Evolutionary conservation across 2,797 vertebrate species (phyloP).

Genomic region (Crenuchus spilurus): DNA sequence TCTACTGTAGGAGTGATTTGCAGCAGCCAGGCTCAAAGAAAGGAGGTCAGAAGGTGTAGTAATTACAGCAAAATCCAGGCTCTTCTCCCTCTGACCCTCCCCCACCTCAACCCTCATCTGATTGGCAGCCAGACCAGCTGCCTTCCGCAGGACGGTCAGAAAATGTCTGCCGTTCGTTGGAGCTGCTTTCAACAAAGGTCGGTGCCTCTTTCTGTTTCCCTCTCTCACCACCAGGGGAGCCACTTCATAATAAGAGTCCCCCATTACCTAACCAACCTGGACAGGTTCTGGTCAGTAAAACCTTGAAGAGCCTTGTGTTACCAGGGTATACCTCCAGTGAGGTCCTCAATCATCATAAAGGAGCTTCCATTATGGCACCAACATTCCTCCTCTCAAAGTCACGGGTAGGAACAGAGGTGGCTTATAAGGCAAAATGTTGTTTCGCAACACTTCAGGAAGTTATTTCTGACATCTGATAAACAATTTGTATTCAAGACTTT

Average conservation of each 20-base stretch:
- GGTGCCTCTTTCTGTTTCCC: slow-evolving; percentile 64
- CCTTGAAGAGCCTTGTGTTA: background rate
- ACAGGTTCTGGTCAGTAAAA: slow-evolving; percentile 37
- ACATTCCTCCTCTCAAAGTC: background rate
- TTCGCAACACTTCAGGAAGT: too few relatives aligned
- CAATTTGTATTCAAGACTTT: too few relatives aligned
- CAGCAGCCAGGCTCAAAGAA: slow-evolving; percentile 54
- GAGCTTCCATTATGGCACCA: background rate
- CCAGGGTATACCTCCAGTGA: background rate
- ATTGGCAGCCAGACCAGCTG: slow-evolving; percentile 77
- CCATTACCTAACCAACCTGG: slow-evolving; percentile 53
- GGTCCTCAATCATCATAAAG: background rate
- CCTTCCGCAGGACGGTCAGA: slow-evolving; percentile 72
- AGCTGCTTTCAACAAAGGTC: slow-evolving; percentile 81
- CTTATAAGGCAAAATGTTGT: too few relatives aligned
- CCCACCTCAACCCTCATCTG: slow-evolving; percentile 69
- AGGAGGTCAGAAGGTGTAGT: slow-evolving; percentile 56
- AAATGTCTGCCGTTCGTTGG: slow-evolving; percentile 74
- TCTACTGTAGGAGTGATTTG: slow-evolving; percentile 53
- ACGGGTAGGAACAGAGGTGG: too few relatives aligned
- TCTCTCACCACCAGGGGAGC: slow-evolving; percentile 65
- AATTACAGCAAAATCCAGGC: slow-evolving; percentile 64
- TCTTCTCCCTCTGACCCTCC: slow-evolving; percentile 65
- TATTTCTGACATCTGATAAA: too few relatives aligned
- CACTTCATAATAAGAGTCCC: slow-evolving; percentile 84